These are phyloP conservation scores for Teleogryllus oceanicus DNA, from an alignment of 2,888 invertebrate genomes.

Conservation along the genomic window DNA sequence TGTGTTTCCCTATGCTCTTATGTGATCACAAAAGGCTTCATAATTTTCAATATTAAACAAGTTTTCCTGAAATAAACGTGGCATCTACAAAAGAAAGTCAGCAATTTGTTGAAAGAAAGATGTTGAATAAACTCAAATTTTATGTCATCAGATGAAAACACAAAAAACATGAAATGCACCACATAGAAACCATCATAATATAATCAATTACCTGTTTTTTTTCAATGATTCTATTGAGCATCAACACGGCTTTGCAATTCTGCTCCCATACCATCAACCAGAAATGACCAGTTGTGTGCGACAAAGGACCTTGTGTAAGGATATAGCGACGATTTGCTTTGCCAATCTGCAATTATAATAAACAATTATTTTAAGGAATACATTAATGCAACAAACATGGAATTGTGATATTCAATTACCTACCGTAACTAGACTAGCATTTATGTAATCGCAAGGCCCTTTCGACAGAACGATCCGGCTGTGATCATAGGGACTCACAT, in stretches of 20 bases:
- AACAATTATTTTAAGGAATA: constrained; percentile 12
- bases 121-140: too few species aligned
- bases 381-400: neutral
- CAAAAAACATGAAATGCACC: too few species aligned
- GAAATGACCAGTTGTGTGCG: constrained; percentile 84
- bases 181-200: neutral
- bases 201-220: constrained; percentile 67
- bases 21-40: too few species aligned
- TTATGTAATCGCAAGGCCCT: constrained; percentile 82
- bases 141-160: too few species aligned
- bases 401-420: constrained; percentile 41
- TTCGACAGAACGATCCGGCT: constrained; percentile 76
- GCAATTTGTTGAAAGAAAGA: too few species aligned
- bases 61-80: too few species aligned
- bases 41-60: too few species aligned
- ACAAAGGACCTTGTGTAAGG: constrained; percentile 90
- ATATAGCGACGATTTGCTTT: constrained; percentile 85
- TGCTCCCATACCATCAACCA: constrained; percentile 99
- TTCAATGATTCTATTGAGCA: constrained; percentile 90
- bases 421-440: constrained; percentile 87
- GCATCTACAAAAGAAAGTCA: too few species aligned
- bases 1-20: too few species aligned
- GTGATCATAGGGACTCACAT: constrained; percentile 95
- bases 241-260: constrained; percentile 80
- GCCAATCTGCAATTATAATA: constrained; percentile 58